These are phyloP conservation scores for Pteronotus mesoamericanus DNA, from an alignment of 2,797 vertebrate genomes.

Conservation along the genomic window DNA sequence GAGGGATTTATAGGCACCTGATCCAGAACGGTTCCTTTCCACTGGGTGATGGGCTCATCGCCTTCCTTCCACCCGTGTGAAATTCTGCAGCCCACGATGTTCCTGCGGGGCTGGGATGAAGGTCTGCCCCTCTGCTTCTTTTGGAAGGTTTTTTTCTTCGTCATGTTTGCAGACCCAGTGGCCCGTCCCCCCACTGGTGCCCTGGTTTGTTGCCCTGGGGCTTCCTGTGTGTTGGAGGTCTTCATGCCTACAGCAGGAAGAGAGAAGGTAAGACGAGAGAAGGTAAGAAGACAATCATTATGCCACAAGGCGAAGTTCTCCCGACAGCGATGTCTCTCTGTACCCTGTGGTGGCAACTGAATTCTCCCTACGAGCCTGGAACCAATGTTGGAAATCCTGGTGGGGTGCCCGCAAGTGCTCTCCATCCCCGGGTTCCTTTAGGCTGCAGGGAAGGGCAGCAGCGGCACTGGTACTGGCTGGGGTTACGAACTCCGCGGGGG, in stretches of 20 bases:
- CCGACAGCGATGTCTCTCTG: neutral
- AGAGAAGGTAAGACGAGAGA: neutral
- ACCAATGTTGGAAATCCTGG: neutral
- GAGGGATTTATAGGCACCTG: constrained; percentile 95
- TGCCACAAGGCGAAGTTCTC: neutral
- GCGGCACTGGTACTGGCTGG: neutral
- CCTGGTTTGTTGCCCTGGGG: neutral
- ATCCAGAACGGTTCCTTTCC: constrained; percentile 94
- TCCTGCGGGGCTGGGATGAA: constrained; percentile 87
- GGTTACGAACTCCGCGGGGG: neutral
- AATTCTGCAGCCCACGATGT: constrained; percentile 95
- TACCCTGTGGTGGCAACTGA: neutral
- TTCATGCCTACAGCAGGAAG: constrained; percentile 35
- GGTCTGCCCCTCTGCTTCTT: constrained; percentile 89
- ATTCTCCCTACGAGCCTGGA: neutral
- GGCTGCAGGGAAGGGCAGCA: neutral
- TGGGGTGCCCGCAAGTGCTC: neutral
- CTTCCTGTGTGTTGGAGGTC: neutral
- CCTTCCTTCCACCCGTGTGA: constrained; percentile 96
- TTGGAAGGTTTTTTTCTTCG: constrained; percentile 93
- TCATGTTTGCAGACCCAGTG: constrained; percentile 89
- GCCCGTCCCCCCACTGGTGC: neutral
- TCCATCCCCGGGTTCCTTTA: neutral
- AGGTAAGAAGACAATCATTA: neutral
- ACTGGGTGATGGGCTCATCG: constrained; percentile 88